These are phyloP conservation scores for Byasa hedistus DNA, from an alignment of 2,888 invertebrate genomes.

Conservation along the genomic window DNA sequence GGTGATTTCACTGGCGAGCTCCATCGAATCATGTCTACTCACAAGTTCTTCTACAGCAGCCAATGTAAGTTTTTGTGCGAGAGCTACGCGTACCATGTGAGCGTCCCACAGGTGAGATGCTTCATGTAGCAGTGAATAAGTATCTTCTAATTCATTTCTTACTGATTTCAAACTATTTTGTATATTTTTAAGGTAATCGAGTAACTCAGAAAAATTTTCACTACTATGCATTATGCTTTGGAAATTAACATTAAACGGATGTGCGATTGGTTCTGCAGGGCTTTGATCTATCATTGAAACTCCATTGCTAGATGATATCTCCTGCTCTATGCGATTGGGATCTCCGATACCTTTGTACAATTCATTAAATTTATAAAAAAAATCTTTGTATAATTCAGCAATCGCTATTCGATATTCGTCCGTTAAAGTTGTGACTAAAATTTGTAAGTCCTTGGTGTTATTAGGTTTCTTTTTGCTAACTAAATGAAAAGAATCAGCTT, in stretches of 20 bases:
- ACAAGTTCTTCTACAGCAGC: conserved; percentile 66
- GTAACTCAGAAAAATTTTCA: conserved; percentile 39
- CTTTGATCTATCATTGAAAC: conserved; percentile 5
- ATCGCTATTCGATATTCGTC: conserved; percentile 54
- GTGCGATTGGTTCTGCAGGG: conserved; percentile 26
- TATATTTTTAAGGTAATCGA: conserved; percentile 44
- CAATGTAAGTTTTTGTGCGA: conserved; percentile 60
- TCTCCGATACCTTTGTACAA: conserved; percentile 37
- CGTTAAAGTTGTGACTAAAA: conserved; percentile 47
- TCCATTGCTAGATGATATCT: conserved; percentile 19
- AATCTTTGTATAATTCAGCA: conserved; percentile 45
- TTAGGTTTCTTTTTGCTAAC: conserved; percentile 9
- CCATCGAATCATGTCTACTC: conserved; percentile 54
- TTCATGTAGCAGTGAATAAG: conserved; percentile 54
- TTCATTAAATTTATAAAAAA: conserved; percentile 37
- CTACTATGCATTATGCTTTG: conserved; percentile 26
- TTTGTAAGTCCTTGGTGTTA: conserved; percentile 44
- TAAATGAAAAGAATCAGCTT: conserved; percentile 26
- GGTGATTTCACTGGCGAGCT: conserved; percentile 55
- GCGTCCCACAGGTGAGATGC: conserved; percentile 64
- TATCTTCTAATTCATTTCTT: conserved; percentile 55
- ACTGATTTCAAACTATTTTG: conserved; percentile 54
- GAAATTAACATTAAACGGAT: conserved; percentile 36
- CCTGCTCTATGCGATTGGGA: conserved; percentile 23
- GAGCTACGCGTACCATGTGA: conserved; percentile 59